These are phyloP conservation scores for Nothobranchius kuhntae DNA, from an alignment of 2,113 vertebrate species.

Conservation along the genomic window DNA sequence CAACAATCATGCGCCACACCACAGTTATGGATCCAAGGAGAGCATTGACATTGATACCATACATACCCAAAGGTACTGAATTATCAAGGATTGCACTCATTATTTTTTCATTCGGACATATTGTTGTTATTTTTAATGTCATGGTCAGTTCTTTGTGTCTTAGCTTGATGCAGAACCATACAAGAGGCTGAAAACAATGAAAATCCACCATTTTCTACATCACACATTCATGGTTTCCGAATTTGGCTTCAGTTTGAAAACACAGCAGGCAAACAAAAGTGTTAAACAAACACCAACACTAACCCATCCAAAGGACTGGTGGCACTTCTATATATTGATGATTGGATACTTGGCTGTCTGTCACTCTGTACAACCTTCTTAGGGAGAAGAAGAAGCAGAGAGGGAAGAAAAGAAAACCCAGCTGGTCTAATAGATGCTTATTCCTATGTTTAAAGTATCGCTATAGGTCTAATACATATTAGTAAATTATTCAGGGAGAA, in stretches of 20 bases:
- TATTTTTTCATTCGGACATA: constrained; percentile 41
- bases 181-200: constrained; percentile 37
- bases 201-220: constrained; percentile 59
- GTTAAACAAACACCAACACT: constrained; percentile 43
- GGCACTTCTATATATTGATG: constrained; percentile 70
- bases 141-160: constrained; percentile 64
- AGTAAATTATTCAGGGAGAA: constrained; percentile 59
- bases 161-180: constrained; percentile 41
- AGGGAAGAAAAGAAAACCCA: constrained; percentile 46
- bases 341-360: constrained; percentile 58
- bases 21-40: constrained; percentile 60
- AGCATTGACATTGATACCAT: constrained; percentile 58
- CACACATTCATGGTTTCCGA: constrained; percentile 77
- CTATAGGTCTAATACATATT: constrained; percentile 70
- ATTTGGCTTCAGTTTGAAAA: constrained; percentile 76
- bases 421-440: constrained; percentile 68
- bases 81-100: constrained; percentile 41
- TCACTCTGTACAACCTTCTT: constrained; percentile 58
- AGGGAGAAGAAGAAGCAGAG: constrained; percentile 46
- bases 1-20: constrained; percentile 62
- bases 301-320: constrained; percentile 64
- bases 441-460: constrained; percentile 60
- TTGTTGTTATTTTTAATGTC: constrained; percentile 48
- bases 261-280: constrained; percentile 52
- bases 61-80: constrained; percentile 36